Evolutionary conservation across 2,113 vertebrate genomes (phyloP), one percentile per base, ranked within the genome.

Genomic region (Parotia lawesii): DNA sequence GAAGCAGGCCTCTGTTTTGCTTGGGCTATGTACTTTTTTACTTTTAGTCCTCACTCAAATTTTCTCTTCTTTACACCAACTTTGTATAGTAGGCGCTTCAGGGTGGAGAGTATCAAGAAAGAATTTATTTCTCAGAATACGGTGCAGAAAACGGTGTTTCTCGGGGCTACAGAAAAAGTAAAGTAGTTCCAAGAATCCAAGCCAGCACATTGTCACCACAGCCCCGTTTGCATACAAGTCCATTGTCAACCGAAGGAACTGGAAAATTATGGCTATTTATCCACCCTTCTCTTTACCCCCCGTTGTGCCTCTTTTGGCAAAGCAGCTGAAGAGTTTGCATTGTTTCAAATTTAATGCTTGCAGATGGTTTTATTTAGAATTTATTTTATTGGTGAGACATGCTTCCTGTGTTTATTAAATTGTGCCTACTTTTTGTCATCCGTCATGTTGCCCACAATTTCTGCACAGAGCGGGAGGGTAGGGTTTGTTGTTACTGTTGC

Each of bases 291-390:
- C 78, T 60, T 88, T 33, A 45, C 72, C 66, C 73, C 80, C 72
- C 3, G 3, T 76, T 27, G 87, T 38, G 91, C 91, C 95, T 72
- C 94, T 85, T 74, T 75, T 87, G 93, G 87, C 87, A 66, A 53
- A 58, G 84, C 54, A 35, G 87, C 47, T 8, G 21, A 73, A 42
- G 89, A 70, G 67, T 67, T 87, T 4, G 47, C 85, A 90, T 95
- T 94, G 95, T 96, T 91, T 90, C 75, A 37, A 27, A 70, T 65
- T 27, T 88, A 76, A 62, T 17, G 44, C 60, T 40, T 14, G 74
- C 93, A 89, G 91, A 89, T 93, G 95, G 60, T 94, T 94, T 95
- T 87, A 88, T 85, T 91, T 80, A 87, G 78, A 44, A 91, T 64
- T 76, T 31, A 42, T 56, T 94, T 94, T 95, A 92, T 66, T 89